Base-by-base conservation (phyloP, 2,797 vertebrate species). In the Sarcophilus harrisii region DNA sequence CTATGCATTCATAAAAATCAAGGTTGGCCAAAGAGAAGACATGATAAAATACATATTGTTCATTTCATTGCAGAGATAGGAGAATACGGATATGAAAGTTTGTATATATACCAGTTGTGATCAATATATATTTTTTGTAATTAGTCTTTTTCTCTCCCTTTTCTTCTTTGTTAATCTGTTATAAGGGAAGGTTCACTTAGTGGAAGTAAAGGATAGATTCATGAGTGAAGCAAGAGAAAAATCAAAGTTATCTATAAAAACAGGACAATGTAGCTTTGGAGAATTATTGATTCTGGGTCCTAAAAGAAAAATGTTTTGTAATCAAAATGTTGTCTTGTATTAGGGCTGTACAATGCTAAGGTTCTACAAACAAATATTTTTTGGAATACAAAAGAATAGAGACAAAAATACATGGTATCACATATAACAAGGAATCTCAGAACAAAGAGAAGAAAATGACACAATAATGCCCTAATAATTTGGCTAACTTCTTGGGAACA, bases 401-500 rank as follows among this genome's bases (percentile, higher is more conserved):
- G 90, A 55, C 49, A n/a, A 89, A 94, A 96, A 96, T 73, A 16
- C 28, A 97, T 94, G 14, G 18, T 90, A 81, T 96, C 62, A 96
- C 29, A 57, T 8, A 62, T 38, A 90, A 32, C 24, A 94, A 92
- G 94, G 21, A 45, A 9, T 93, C 3, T 90, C 81, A 11, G 12
- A 57, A 62, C 18, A 94, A 18, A 93, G 91, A 1, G 21, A 81
- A 30, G 3, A 57, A 58, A 96, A 90, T 58, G 91, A 90, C 29
- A 96, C 91, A 95, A 96, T 93, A 60, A 94, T 60, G 28, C 66
- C 91, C 45, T 96, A 96, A 95, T 66, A 96, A 93, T 92, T 97
- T 96, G 97, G 62, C 93, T 96, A 96, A 97, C 96, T 96, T 58
- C 9, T 66, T 96, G n/a, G 59, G 96, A 96, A 62, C 54, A 97